These are phyloP conservation scores for Phalanger gymnotis DNA, from an alignment of 2,797 vertebrate species.

Conservation along the genomic window DNA sequence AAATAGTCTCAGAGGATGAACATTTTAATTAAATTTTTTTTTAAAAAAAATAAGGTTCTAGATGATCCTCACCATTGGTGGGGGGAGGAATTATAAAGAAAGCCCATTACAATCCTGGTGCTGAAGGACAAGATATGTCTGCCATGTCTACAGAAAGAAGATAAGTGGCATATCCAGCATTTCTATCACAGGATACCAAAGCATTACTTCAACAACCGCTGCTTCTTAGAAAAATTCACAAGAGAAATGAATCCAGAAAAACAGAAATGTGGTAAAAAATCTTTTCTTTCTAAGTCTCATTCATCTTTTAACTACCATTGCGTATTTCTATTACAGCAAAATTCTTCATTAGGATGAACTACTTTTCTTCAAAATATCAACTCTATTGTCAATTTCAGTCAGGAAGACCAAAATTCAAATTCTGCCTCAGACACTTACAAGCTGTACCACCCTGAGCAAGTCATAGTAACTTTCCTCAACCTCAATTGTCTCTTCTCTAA, in stretches of 20 bases:
- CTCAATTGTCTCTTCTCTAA: neutral
- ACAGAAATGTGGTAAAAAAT: neutral
- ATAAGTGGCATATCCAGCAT: neutral
- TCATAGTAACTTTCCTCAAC: neutral
- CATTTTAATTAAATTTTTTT: slow-evolving; percentile 58
- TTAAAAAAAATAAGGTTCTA: slow-evolving; percentile 27
- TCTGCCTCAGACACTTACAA: neutral
- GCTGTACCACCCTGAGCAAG: neutral
- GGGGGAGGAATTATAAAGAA: neutral
- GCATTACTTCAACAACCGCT: neutral
- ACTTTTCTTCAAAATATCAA: neutral
- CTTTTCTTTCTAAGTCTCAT: neutral
- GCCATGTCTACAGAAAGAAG: neutral
- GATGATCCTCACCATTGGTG: slow-evolving; percentile 10
- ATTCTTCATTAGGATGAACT: neutral
- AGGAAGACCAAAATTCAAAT: neutral
- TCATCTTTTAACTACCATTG: neutral
- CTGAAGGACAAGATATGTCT: neutral
- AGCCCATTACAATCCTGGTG: neutral
- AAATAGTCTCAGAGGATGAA: slow-evolving; percentile 41
- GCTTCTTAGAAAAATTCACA: slow-evolving; percentile 13
- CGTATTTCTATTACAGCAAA: neutral
- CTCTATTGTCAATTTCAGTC: neutral
- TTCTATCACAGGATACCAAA: neutral
- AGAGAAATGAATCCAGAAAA: neutral